Percentiles rank a stretch among this genome's conserved stretches.
Evolutionary conservation across 2,113 vertebrate species (phyloP).

Genomic region (Excalfactoria chinensis): DNA sequence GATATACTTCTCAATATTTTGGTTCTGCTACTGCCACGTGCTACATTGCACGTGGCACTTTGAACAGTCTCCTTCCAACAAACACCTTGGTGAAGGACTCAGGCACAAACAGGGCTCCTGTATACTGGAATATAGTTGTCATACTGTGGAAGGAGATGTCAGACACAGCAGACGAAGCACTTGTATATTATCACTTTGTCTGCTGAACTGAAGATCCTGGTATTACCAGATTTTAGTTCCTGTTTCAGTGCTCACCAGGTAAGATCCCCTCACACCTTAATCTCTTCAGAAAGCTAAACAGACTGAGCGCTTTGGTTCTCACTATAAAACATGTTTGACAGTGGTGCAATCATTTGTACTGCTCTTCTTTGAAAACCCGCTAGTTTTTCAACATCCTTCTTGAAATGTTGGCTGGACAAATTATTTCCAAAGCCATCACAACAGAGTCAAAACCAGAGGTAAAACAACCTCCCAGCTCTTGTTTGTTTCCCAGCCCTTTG

Average conservation of each 20-base stretch:
- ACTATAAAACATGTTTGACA: slow-evolving; percentile 47
- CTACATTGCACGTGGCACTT: rapidly evolving
- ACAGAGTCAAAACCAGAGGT: slow-evolving; percentile 35
- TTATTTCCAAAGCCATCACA: slow-evolving; percentile 54
- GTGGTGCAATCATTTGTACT: slow-evolving; percentile 45
- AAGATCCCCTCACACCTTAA: slow-evolving; percentile 19
- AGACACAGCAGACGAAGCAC: background rate
- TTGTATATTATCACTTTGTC: background rate
- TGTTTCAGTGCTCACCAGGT: slow-evolving; percentile 27
- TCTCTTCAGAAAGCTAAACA: slow-evolving; percentile 42
- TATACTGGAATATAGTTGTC: background rate
- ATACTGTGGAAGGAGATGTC: rapidly evolving
- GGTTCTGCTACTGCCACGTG: background rate
- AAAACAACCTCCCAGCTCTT: slow-evolving; percentile 4
- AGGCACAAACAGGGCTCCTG: background rate
- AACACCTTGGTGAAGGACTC: background rate
- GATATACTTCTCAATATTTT: background rate
- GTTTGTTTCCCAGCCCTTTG: slow-evolving; percentile 53
- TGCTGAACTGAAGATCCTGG: background rate
- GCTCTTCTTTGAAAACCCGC: slow-evolving; percentile 40
- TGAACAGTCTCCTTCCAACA: background rate
- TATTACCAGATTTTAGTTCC: slow-evolving; percentile 29
- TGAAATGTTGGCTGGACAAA: slow-evolving; percentile 49
- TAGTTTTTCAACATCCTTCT: slow-evolving; percentile 56
- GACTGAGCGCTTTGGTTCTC: slow-evolving; percentile 16